A percentile compares a stretch with the other conserved stretches of the same genome.
Evolutionary conservation across 2,888 invertebrate genomes (phyloP).

Genomic region (Pristionchus exspectatus): DNA sequence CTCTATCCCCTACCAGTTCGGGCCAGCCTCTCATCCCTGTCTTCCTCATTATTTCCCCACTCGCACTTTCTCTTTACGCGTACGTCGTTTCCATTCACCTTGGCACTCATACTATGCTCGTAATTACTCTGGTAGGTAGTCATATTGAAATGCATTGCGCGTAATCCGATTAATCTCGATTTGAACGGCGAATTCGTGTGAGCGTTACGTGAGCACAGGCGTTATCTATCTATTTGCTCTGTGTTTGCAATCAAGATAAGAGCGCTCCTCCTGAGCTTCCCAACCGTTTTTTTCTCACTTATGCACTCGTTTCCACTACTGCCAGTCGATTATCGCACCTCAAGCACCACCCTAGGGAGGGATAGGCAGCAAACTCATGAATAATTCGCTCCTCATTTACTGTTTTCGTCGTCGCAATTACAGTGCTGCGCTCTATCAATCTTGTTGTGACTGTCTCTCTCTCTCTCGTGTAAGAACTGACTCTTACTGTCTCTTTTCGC

Average conservation of each 20-base stretch:
- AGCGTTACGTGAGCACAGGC: neutral
- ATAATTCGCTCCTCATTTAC: conserved; percentile 5
- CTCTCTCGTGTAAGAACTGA: conserved; percentile 28
- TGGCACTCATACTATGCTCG: neutral
- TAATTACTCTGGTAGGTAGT: neutral
- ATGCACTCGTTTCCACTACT: neutral
- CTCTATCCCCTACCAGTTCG: conserved; percentile 49
- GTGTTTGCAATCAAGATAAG: conserved; percentile 50
- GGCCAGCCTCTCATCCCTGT: conserved; percentile 8
- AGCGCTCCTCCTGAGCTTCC: neutral
- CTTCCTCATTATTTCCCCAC: conserved; percentile 24
- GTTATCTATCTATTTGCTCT: conserved; percentile 45
- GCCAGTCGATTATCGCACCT: conserved; percentile 40
- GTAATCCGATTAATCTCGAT: neutral
- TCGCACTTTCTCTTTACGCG: neutral
- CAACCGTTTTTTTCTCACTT: neutral
- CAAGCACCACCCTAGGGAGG: neutral
- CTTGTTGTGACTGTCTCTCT: conserved; percentile 37
- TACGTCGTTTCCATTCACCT: neutral
- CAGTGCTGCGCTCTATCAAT: neutral
- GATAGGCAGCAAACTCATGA: neutral
- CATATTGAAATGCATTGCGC: neutral
- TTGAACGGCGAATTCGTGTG: neutral
- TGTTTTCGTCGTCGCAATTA: conserved; percentile 8
- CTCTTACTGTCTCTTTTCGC: neutral